These are phyloP conservation scores for Platichthys flesus DNA, from an alignment of 2,113 vertebrate species.

Conservation along the genomic window DNA sequence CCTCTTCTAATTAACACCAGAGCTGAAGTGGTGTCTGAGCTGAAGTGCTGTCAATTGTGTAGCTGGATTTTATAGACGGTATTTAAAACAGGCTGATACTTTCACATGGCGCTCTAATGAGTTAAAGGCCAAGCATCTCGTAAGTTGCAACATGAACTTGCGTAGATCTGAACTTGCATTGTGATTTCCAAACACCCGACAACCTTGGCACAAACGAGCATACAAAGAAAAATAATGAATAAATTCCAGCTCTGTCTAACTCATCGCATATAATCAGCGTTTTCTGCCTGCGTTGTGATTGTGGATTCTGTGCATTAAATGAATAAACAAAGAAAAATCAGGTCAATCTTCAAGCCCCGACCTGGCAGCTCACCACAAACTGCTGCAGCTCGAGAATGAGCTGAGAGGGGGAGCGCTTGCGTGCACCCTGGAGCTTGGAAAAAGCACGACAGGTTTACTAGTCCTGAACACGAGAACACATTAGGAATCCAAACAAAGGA, in stretches of 20 bases:
- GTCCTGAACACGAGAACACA: slow-evolving; percentile 66
- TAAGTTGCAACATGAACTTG: slow-evolving; percentile 4
- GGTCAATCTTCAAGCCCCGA: slow-evolving; percentile 49
- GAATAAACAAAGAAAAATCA: slow-evolving; percentile 35
- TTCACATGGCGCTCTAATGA: background rate
- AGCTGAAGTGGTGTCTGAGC: slow-evolving; percentile 4
- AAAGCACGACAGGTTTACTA: slow-evolving; percentile 55
- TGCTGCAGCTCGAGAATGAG: slow-evolving; percentile 25
- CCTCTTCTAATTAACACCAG: slow-evolving; percentile 44
- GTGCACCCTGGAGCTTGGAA: slow-evolving; percentile 68
- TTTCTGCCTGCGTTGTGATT: slow-evolving; percentile 7
- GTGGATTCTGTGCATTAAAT: slow-evolving; percentile 23
- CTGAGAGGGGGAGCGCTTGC: slow-evolving; percentile 30
- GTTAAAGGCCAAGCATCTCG: background rate
- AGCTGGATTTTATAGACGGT: slow-evolving; percentile 1
- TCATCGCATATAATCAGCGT: no score
- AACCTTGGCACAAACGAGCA: slow-evolving; percentile 1
- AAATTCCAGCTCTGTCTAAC: background rate
- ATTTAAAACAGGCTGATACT: slow-evolving; percentile 1
- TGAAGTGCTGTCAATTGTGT: slow-evolving; percentile 12
- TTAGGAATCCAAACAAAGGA: slow-evolving; percentile 58
- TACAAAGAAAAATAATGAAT: slow-evolving; percentile 2
- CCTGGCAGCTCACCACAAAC: slow-evolving; percentile 50
- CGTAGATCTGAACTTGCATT: background rate
- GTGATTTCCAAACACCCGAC: background rate